These are phyloP conservation scores for Cephus pygmeus DNA, from an alignment of 2,888 invertebrate genomes.

Conservation along the genomic window DNA sequence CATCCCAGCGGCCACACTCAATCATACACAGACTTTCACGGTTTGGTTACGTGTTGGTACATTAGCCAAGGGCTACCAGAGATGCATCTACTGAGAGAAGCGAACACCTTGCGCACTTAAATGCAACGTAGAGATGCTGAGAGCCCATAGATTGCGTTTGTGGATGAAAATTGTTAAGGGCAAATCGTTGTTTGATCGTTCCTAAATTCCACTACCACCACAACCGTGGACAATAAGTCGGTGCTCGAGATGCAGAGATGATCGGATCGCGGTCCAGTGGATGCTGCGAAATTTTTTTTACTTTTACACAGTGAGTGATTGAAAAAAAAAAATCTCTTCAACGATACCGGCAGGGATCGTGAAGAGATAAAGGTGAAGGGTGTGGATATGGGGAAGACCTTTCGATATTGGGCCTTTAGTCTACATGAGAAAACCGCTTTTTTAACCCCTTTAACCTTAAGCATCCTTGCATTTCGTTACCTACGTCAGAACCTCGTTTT, in stretches of 20 bases:
- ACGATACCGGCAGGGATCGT: neutral
- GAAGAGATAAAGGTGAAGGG: neutral
- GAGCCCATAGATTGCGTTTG: conserved; percentile 20
- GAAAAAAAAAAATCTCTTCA: neutral
- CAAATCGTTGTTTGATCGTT: conserved; percentile 47
- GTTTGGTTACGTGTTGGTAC: conserved; percentile 32
- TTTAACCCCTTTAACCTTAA: neutral
- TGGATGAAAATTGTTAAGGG: conserved; percentile 47
- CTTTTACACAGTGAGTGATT: neutral
- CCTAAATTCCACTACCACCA: conserved; percentile 37
- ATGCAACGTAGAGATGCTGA: conserved; percentile 20
- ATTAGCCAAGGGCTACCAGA: conserved; percentile 29
- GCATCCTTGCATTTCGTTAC: neutral
- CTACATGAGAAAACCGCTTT: neutral
- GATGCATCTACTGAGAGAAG: conserved; percentile 10
- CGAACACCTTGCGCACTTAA: conserved; percentile 44
- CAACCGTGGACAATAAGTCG: conserved; percentile 27
- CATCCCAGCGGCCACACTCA: conserved; percentile 41
- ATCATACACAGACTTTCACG: conserved; percentile 35
- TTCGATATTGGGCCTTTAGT: neutral
- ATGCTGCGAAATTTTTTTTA: conserved; percentile 15
- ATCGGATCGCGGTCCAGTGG: neutral
- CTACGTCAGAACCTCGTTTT: conserved; percentile 5
- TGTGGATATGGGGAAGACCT: neutral
- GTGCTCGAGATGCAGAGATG: conserved; percentile 22